A percentile compares a stretch with the other conserved stretches of the same genome.
Evolutionary conservation across 2,888 invertebrate species (phyloP).

Genomic region (Dendrolimus pini): DNA sequence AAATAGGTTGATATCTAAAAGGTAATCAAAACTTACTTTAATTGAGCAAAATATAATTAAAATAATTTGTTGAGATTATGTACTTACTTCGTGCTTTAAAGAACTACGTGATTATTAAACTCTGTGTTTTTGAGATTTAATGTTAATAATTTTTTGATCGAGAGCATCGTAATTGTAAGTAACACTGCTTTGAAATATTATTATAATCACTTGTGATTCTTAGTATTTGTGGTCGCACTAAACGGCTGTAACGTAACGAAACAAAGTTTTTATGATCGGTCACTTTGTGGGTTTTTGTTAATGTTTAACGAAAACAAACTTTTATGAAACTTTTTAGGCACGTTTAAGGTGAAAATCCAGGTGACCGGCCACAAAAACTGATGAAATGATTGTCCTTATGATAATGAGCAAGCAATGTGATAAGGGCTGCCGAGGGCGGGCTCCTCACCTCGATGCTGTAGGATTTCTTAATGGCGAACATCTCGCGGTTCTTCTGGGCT

Average conservation of each 20-base stretch:
- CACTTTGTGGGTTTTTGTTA: constrained; percentile 6
- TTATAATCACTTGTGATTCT: not conserved
- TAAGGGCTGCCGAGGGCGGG: constrained; percentile 19
- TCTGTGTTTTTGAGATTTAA: too few relatives aligned
- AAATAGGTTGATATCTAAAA: too few relatives aligned
- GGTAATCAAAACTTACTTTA: too few relatives aligned
- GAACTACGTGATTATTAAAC: too few relatives aligned
- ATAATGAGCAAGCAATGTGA: constrained; percentile 23
- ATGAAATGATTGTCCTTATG: constrained; percentile 18
- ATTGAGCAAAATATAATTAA: too few relatives aligned
- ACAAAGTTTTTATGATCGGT: constrained; percentile 15
- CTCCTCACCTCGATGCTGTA: constrained; percentile 96
- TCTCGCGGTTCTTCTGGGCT: constrained; percentile 95
- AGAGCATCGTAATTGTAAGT: not conserved
- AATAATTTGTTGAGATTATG: too few relatives aligned
- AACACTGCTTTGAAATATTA: not conserved
- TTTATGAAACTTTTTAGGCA: constrained; percentile 3
- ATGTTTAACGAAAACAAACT: constrained; percentile 3
- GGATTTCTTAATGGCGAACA: constrained; percentile 98
- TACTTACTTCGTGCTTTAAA: too few relatives aligned
- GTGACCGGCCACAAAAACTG: constrained; percentile 19
- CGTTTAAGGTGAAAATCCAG: constrained; percentile 11
- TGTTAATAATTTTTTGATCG: not conserved
- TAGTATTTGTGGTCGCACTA: not conserved
- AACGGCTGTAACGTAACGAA: not conserved